These are phyloP conservation scores for Emmelina monodactyla DNA, from an alignment of 2,888 invertebrate genomes.

Conservation along the genomic window DNA sequence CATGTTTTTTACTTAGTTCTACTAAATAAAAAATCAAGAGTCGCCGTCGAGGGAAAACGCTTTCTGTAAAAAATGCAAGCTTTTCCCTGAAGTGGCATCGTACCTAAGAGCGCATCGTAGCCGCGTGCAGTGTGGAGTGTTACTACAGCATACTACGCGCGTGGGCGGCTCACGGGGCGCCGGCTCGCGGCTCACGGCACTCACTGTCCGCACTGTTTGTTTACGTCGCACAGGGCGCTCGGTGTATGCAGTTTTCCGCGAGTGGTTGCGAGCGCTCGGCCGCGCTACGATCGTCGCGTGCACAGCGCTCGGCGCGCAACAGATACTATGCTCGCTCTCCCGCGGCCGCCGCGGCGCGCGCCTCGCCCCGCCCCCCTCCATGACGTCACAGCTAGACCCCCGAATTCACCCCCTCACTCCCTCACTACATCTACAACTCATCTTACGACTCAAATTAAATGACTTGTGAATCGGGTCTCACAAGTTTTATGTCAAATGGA, in stretches of 20 bases:
- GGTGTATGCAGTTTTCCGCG: too few relatives aligned
- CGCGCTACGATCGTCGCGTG: slow-evolving; percentile 15
- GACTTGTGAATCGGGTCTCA: slow-evolving; percentile 1
- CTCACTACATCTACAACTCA: slow-evolving; percentile 6
- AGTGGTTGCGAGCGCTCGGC: too few relatives aligned
- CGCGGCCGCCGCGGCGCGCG: slow-evolving; percentile 22
- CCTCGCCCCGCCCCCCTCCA: slow-evolving; percentile 23
- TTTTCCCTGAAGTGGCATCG: too few relatives aligned
- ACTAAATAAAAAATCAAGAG: too few relatives aligned
- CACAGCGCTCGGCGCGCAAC: slow-evolving; percentile 55
- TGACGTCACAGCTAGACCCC: slow-evolving; percentile 57
- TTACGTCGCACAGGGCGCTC: too few relatives aligned
- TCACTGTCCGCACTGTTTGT: too few relatives aligned
- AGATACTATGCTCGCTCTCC: slow-evolving; percentile 40
- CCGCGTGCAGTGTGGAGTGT: not conserved
- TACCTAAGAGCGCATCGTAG: not conserved
- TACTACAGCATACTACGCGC: slow-evolving; percentile 45
- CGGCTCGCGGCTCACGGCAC: not conserved
- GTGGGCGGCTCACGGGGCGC: slow-evolving; percentile 33
- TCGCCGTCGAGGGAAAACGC: too few relatives aligned
- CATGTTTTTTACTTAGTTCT: too few relatives aligned
- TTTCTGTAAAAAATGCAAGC: too few relatives aligned
- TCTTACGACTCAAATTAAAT: slow-evolving; percentile 16
- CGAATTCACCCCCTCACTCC: slow-evolving; percentile 21
- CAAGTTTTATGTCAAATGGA: not conserved